phyloP scores from a whole-genome alignment of 1,140 invertebrate species.

The Cardiocondyla obscurior region DNA sequence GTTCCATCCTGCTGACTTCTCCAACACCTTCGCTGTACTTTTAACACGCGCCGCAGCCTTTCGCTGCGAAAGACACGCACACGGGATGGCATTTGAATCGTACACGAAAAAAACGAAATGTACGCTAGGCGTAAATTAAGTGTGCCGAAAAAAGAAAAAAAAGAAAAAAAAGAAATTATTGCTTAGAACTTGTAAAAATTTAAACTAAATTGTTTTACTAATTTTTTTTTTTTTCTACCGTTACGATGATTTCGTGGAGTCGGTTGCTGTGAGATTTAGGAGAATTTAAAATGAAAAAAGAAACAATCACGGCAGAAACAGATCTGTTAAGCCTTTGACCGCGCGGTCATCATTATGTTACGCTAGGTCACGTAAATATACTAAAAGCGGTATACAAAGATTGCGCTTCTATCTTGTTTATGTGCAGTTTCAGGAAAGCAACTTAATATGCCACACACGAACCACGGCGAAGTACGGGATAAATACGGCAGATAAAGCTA shows the following conservation, averaged over 20 bases:
- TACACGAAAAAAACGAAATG: neutral
- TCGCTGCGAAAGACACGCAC: neutral
- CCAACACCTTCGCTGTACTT: neutral
- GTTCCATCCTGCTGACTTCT: neutral
- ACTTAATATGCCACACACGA: constrained; percentile 53
- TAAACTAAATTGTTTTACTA: too few species aligned
- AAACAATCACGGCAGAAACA: neutral
- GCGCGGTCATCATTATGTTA: constrained; percentile 15
- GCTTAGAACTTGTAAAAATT: neutral
- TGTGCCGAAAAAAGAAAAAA: too few species aligned
- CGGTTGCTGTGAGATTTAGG: neutral
- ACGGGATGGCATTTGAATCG: neutral
- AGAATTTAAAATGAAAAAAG: neutral
- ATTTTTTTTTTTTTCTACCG: neutral
- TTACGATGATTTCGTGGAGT: neutral
- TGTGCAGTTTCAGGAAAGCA: constrained; percentile 37
- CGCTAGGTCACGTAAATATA: constrained; percentile 42
- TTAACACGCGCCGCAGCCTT: neutral
- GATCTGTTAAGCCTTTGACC: constrained; percentile 24
- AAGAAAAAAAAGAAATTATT: neutral
- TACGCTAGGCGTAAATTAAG: neutral
- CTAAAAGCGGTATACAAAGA: constrained; percentile 25
- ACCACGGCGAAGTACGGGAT: constrained; percentile 18
- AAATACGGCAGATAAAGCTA: constrained; percentile 29
- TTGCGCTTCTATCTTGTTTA: constrained; percentile 48